Base-by-base conservation (phyloP, 2,113 vertebrate species). In the Channa argus region DNA sequence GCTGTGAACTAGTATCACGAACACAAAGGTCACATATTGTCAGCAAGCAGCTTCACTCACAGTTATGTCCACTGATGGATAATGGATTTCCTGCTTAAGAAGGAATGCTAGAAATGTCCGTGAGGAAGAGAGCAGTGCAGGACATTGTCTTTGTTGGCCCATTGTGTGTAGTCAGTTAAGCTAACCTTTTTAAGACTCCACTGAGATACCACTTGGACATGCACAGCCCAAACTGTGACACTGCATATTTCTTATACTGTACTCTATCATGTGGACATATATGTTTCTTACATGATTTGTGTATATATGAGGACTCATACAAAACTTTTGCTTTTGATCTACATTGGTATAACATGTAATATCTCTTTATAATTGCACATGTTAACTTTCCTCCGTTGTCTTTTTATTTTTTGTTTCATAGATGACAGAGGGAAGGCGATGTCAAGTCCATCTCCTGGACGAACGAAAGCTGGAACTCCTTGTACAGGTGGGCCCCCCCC, bases 381-480 rank as follows among this genome's bases (percentile, higher is more conserved):
- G 33, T 38, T 77, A 58, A 84, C n/a, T 39, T 65, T 8, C 9
- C 45, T 58, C 2, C 6, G 2, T 52, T 71, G 7, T 64, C 24
- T 3, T 76, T 41, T 43, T 63, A 58, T 34, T 73, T 14, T 75
- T 7, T 55, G 36, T 80, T 68, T 65, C 15, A 13, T 61, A 98
- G 97, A 98, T 98, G 97, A 98, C 97, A 84, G 97, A 98, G 89
- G 97, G 97, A 64, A 96, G 97, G 91, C 94, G 97, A 93, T 98
- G 97, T 94, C 97, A 98, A 92, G 96, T 98, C 80, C 97, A 98
- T 90, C 97, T 98, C 82, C 96, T 98, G 67, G 97, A 98, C 1
- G 97, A 98, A 92, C 94, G 97, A 93, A 98, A 98, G 92, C 92
- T 98, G 90, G 97, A 98, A 85, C 97, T 98, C 71, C 96, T 98